These are phyloP conservation scores for Pampus argenteus DNA, from an alignment of 2,797 vertebrate species.

Conservation along the genomic window DNA sequence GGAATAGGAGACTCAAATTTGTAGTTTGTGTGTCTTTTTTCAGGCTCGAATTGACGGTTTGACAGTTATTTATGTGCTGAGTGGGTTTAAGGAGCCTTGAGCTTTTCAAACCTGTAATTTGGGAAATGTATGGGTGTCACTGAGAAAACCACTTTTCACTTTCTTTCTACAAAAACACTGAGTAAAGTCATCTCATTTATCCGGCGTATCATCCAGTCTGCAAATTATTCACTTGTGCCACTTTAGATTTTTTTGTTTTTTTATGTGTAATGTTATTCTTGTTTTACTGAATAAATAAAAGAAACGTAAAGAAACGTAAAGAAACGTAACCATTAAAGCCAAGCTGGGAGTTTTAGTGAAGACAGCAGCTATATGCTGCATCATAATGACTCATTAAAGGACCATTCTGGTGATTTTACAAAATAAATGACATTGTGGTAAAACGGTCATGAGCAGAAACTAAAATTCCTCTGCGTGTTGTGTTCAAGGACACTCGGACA, in stretches of 20 bases:
- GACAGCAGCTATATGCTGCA: too few relatives aligned
- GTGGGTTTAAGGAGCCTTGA: slow-evolving; percentile 11
- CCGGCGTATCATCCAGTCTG: background rate
- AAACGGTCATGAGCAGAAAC: too few relatives aligned
- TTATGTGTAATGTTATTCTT: background rate
- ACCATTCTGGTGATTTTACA: background rate
- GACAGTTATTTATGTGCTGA: slow-evolving; percentile 11
- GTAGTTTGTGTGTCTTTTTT: background rate
- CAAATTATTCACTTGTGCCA: background rate
- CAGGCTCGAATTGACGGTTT: slow-evolving; percentile 9
- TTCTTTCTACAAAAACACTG: background rate
- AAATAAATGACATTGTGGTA: too few relatives aligned
- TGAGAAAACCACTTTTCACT: background rate
- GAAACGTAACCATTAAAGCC: too few relatives aligned
- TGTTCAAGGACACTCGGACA: background rate
- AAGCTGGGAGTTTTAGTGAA: too few relatives aligned
- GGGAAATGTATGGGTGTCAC: slow-evolving; percentile 17
- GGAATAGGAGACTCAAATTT: background rate
- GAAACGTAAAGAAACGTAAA: too few relatives aligned
- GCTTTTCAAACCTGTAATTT: slow-evolving; percentile 32
- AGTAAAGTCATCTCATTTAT: background rate
- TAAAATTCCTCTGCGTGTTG: too few relatives aligned
- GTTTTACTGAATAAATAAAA: background rate
- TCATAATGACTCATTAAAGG: background rate
- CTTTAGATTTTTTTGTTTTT: background rate